phyloP scores from a whole-genome alignment of 2,113 vertebrate species.

The Butorides virescens region DNA sequence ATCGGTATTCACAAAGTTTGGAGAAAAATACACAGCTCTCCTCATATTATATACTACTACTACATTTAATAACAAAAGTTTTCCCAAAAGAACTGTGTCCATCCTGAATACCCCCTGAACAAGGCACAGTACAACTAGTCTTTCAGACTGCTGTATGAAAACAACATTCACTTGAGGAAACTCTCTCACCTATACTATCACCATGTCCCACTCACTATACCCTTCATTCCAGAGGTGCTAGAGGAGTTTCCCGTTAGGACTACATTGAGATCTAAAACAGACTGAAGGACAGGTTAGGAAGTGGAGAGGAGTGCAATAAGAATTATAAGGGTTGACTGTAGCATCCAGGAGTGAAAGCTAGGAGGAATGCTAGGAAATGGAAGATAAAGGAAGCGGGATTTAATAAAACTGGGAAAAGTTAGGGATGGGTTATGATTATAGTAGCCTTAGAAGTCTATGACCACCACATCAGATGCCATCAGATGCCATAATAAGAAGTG shows the following conservation, averaged over 20 bases:
- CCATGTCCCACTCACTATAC: not conserved
- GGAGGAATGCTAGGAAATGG: not conserved
- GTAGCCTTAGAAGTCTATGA: not conserved
- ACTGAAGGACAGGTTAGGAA: not conserved
- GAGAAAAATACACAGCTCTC: not conserved
- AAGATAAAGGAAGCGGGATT: not conserved
- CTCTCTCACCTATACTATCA: not conserved
- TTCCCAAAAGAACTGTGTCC: not conserved
- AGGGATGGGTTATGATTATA: not conserved
- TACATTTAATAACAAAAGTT: not conserved
- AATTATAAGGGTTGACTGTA: not conserved
- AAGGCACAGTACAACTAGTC: not conserved
- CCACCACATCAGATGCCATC: not conserved
- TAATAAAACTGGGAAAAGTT: not conserved
- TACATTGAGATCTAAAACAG: not conserved
- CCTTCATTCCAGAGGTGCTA: not conserved
- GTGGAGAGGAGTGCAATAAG: accelerated
- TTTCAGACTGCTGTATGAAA: not conserved
- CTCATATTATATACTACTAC: not conserved
- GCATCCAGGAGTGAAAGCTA: not conserved
- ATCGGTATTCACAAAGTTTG: not conserved
- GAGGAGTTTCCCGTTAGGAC: not conserved
- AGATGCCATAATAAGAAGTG: not conserved
- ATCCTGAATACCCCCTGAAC: not conserved
- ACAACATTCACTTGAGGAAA: not conserved